Conservation (phyloP, 1,140 invertebrate genomes). For the Mamestra configurata region DNA sequence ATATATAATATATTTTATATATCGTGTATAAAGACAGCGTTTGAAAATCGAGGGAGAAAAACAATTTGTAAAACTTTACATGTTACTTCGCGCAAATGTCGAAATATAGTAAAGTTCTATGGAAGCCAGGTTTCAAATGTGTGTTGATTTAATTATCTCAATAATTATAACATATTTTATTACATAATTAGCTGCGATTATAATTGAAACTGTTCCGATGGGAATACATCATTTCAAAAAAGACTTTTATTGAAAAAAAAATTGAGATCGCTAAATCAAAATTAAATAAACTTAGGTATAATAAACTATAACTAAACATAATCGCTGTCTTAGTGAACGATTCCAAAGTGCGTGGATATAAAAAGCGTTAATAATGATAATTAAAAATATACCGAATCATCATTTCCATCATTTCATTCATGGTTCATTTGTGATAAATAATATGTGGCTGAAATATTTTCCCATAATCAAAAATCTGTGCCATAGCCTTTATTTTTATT, state of each 20-base stretch:
- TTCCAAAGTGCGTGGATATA: constrained; percentile 45
- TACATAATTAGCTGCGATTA: background rate
- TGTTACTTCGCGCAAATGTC: constrained; percentile 55
- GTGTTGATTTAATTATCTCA: constrained; percentile 48
- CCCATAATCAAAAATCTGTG: background rate
- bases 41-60: background rate
- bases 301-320: constrained; percentile 37
- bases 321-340: constrained; percentile 50
- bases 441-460: background rate
- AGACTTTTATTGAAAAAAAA: constrained; percentile 11
- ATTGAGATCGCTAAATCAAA: constrained; percentile 51
- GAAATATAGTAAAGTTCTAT: constrained; percentile 66
- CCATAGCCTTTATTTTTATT: background rate
- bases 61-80: constrained; percentile 50
- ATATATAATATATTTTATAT: constrained; percentile 83
- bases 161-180: background rate
- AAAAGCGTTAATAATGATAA: constrained; percentile 52
- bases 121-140: constrained; percentile 33
- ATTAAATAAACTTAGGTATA: constrained; percentile 27
- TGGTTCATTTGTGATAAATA: constrained; percentile 20
- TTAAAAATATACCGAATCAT: constrained; percentile 48
- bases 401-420: constrained; percentile 43
- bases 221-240: constrained; percentile 4
- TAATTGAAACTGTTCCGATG: background rate
- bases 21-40: constrained; percentile 73